Base-by-base conservation (phyloP, 2,113 vertebrate species). In the Paradisaea rubra region DNA sequence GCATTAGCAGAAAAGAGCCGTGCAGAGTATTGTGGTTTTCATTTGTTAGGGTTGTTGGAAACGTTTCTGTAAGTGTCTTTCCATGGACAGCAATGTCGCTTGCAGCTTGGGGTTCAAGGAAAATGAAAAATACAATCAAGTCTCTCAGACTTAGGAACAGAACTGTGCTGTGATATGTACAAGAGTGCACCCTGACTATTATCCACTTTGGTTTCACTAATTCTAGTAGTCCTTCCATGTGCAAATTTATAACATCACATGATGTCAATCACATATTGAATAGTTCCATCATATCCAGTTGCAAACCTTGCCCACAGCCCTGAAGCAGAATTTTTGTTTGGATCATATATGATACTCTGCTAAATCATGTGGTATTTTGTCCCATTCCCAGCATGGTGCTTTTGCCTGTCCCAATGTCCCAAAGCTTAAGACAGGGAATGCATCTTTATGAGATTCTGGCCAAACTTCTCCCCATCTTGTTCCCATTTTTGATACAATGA, bases 1-100 rank as follows among this genome's bases (percentile, higher is more conserved):
- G 69, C 65, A 84, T 93, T 94, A 95, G 94, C 72, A 93, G 71
- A 73, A 89, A 72, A 81, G 91, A 95, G 68, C 76, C 94, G 28
- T 94, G 87, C 74, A 66, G 83, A 88, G 60, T 15, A 13, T 74
- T 93, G 95, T 88, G 90, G 41, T 88, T 95, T 97, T 90, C 76
- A 61, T 95, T 91, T 94, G 50, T 83, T 89, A 63, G 85, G 45
- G n/a, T 84, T 91, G 65, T 70, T 95, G 78, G 84, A 92, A 94
- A 49, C 49, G 17, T 92, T 92, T 92, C 65, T 28, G 15, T 70
- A 30, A 94, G 28, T 72, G 45, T 61, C 78, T 89, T 94, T 94
- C 31, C 37, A 69, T 1, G 25, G 69, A 64, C 56, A 86, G 66
- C 44, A 78, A 31, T 76, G 33, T 45, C 66, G 25, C 72, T 91